Conservation (phyloP, 2,797 vertebrate species). For the Salmo trutta region DNA sequence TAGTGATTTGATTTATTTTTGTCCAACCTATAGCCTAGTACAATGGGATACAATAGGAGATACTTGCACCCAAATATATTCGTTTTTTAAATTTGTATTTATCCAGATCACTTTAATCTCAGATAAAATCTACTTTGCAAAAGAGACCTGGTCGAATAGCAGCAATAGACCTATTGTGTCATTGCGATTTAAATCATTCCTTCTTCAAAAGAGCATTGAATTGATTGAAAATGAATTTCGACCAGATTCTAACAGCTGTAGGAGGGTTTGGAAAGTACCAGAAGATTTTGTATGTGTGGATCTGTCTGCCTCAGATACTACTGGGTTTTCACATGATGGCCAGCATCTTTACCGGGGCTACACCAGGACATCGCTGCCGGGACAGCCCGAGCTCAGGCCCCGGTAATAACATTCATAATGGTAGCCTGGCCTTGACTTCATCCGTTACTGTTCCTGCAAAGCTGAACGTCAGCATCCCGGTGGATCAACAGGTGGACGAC, state of each 20-base stretch:
- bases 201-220: background rate
- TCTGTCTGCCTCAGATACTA: constrained; percentile 75
- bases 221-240: constrained; percentile 69
- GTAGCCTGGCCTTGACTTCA: constrained; percentile 3
- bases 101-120: background rate
- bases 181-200: background rate
- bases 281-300: constrained; percentile 75
- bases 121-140: background rate
- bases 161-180: background rate
- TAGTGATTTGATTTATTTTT: background rate
- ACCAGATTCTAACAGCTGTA: constrained; percentile 66
- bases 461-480: constrained; percentile 56
- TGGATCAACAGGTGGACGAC: constrained; percentile 21
- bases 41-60: background rate
- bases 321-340: constrained; percentile 78
- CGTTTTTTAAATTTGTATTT: background rate
- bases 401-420: constrained; percentile 34
- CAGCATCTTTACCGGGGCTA: constrained; percentile 73
- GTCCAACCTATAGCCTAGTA: too few species aligned
- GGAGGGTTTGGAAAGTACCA: constrained; percentile 76
- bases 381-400: constrained; percentile 25
- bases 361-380: constrained; percentile 63
- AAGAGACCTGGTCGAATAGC: background rate
- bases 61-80: too few species aligned
- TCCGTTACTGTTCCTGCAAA: background rate